Base-by-base conservation (phyloP, 2,797 vertebrate species). In the Sebastes taczanowskii region DNA sequence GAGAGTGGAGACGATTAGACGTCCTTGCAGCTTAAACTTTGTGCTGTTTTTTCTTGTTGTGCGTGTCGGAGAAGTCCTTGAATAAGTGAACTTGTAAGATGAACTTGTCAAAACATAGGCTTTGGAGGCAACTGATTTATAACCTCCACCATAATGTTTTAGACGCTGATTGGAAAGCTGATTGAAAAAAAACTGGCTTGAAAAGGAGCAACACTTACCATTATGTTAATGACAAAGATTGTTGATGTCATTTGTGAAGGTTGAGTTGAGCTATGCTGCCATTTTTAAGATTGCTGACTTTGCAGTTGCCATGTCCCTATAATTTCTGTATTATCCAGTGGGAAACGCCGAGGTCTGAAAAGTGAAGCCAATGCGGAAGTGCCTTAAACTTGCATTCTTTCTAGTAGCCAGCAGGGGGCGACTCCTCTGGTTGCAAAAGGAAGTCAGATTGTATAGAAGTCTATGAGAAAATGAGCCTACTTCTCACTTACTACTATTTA, bases 1-100 rank as follows among this genome's bases (percentile, higher is more conserved):
- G 82, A 91, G 84, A 91, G 88, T 77, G 83, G 81, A 61, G 70
- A 91, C 87, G 92, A 94, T 94, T 92, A 87, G 90, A 84, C 52
- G 76, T 88, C 88, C 78, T 88, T 85, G 78, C 79, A 69, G 81
- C 83, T 89, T 85, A 87, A 89, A 93, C 87, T 91, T 86, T 86
- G 38, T 80, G 80, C 75, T 71, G 60, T 89, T 80, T 85, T 71
- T 71, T 62, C 68, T 67, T 55, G 77, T 79, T 82, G 74, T 83
- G 76, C 63, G 8, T 22, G 83, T 56, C 38, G 1, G 42, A 68
- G 63, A 81, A 61, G 81, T 84, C 84, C 67, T 84, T 71, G 61
- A 85, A 63, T 64, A 53, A 55, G 67, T 65, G 23, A 65, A 66
- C 75, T 58, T 56, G 63, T 25, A 29, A 68, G 23, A 52, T 46